Evolutionary conservation across 2,113 vertebrate genomes (phyloP), one percentile per base, ranked within the genome.

Genomic region (Proterorhinus semilunaris): DNA sequence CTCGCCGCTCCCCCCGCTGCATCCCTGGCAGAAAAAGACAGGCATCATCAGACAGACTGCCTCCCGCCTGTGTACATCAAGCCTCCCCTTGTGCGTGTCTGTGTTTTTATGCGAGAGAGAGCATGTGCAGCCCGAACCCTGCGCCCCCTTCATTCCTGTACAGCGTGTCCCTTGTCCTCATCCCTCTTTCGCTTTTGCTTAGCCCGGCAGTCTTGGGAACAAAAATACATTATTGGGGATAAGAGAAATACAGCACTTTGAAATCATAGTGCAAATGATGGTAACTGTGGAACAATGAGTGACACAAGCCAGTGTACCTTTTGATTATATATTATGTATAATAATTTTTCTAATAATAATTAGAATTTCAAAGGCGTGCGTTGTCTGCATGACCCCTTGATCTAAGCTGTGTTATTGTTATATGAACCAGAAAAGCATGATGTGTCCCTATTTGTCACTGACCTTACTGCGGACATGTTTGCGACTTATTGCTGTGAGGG

Each of bases 31-130:
- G 80, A 87, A 75, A 76, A 85, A 75, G 82, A 82, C 77, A 75
- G 79, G 68, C 79, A 84, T 85, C 81, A 82, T 85, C 81, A 82
- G 79, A 87, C 77, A 71, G 57, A 66, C 80, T 83, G 52, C 70
- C 66, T 73, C 61, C 62, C 44, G 68, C 48, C 64, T 73, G 53
- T 71, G 71, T 59, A 72, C 74, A 68, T 77, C 75, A 77, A 70
- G 65, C 75, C 50, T 53, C 46, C 59, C 13, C 70, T 68, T 70
- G 69, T 72, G 74, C 55, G 48, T 51, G 9, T 65, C 62, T 67
- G 74, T 78, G 61, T 71, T 66, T 75, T 66, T 63, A 63, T 71
- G 66, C 49, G 64, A 11, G 27, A 65, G 17, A 7, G 50, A 58
- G 47, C 83, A 15, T 58, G 66, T 71, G 68, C 69, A 55, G 61